Evolutionary conservation across 2,888 invertebrate genomes (phyloP).

Genomic region (Synanthedon tipuliformis): DNA sequence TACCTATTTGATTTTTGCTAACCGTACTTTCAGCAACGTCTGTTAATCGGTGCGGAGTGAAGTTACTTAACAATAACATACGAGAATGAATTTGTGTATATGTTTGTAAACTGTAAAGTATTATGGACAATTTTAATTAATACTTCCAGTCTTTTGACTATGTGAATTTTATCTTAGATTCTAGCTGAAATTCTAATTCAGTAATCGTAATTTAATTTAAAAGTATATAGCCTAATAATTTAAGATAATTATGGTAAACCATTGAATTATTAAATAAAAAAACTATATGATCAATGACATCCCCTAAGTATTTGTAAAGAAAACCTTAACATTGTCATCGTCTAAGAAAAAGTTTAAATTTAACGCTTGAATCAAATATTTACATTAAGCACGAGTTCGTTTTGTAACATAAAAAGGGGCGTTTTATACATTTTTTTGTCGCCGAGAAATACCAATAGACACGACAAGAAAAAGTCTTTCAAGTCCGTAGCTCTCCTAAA

Average conservation of each 20-base stretch:
- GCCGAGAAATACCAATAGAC: constrained; percentile 27
- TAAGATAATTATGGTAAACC: too few relatives aligned
- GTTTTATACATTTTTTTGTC: neutral
- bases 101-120: neutral
- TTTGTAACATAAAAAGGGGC: neutral
- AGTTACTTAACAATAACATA: neutral
- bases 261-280: too few relatives aligned
- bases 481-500: constrained; percentile 24
- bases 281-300: too few relatives aligned
- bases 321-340: too few relatives aligned
- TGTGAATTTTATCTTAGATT: too few relatives aligned
- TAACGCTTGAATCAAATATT: neutral
- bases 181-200: too few relatives aligned
- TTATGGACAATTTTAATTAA: neutral
- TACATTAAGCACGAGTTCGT: neutral
- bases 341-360: neutral
- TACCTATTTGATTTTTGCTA: too few relatives aligned
- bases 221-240: too few relatives aligned
- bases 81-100: neutral
- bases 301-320: too few relatives aligned
- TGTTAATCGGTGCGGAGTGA: neutral
- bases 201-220: too few relatives aligned
- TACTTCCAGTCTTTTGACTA: neutral
- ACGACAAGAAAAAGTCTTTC: constrained; percentile 24
- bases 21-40: neutral